Percentiles rank a stretch among this genome's conserved stretches.
phyloP scores from a whole-genome alignment of 2,113 vertebrate genomes.

The Callipepla californica region DNA sequence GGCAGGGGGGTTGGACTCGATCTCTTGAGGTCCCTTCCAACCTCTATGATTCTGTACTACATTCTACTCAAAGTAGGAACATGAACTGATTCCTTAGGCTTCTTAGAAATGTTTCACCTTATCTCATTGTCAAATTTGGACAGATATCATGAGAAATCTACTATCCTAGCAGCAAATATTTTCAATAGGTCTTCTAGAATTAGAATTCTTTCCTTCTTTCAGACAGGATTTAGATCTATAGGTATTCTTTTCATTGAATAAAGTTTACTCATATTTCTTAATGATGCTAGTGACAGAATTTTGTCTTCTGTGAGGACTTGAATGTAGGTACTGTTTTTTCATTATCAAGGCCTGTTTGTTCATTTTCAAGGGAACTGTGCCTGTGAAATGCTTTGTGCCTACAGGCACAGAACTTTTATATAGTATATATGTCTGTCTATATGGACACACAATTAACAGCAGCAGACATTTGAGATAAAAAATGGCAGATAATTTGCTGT shows the following conservation, averaged over 20 bases:
- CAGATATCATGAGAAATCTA: neutral
- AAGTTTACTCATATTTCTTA: neutral
- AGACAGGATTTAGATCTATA: neutral
- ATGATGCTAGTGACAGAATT: neutral
- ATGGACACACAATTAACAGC: neutral
- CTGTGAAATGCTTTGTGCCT: neutral
- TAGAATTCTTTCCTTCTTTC: neutral
- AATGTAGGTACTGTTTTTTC: neutral
- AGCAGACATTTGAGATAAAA: neutral
- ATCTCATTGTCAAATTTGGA: neutral
- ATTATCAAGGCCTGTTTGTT: neutral
- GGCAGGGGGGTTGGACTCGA: too few species aligned
- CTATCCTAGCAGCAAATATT: neutral
- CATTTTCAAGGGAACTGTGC: neutral
- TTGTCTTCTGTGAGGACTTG: neutral
- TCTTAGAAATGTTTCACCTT: neutral
- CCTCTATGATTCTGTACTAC: neutral
- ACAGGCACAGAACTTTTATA: neutral
- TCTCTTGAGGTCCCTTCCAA: too few species aligned
- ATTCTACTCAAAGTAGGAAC: neutral
- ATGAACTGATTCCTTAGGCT: neutral
- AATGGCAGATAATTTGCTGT: neutral
- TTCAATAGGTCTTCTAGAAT: neutral
- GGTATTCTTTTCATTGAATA: neutral
- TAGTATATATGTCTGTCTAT: neutral